phyloP scores from a whole-genome alignment of 2,797 vertebrate species.

The Acanthopagrus latus region DNA sequence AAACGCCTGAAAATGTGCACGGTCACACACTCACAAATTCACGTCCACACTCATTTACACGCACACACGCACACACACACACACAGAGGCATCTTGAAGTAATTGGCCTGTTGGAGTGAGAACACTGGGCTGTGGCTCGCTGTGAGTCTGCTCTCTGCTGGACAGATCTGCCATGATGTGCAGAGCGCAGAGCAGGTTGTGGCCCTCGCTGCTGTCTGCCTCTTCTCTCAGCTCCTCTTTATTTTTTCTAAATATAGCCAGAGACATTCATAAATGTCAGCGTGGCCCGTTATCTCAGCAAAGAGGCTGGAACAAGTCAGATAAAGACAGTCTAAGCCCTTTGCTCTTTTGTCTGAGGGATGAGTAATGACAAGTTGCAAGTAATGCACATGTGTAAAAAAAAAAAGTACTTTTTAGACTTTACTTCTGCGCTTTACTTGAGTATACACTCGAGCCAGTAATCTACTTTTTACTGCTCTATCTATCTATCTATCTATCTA shows the following conservation, averaged over 20 bases:
- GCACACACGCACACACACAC: neutral
- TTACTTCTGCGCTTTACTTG: too few species aligned
- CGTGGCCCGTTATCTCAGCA: conserved; percentile 17
- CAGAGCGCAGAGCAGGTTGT: conserved; percentile 24
- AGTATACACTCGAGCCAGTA: too few species aligned
- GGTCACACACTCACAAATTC: neutral
- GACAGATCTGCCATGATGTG: conserved; percentile 60
- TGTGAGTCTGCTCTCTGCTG: conserved; percentile 77
- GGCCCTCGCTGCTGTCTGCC: conserved; percentile 21
- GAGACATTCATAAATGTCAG: conserved; percentile 60
- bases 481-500: too few species aligned
- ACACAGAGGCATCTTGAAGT: conserved; percentile 43
- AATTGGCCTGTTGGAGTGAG: conserved; percentile 35
- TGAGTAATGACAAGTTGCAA: neutral
- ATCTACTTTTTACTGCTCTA: too few species aligned
- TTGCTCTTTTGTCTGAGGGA: conserved; percentile 6
- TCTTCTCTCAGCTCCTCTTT: conserved; percentile 30
- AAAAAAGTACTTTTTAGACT: too few species aligned
- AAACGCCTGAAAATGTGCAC: conserved; percentile 40
- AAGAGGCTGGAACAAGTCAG: conserved; percentile 26
- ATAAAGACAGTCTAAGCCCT: conserved; percentile 10
- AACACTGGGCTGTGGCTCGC: conserved; percentile 28
- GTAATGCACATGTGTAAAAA: too few species aligned
- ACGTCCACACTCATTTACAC: neutral
- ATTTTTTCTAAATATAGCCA: conserved; percentile 51